These are phyloP conservation scores for Sesia apiformis DNA, from an alignment of 2,888 invertebrate species.

Conservation along the genomic window DNA sequence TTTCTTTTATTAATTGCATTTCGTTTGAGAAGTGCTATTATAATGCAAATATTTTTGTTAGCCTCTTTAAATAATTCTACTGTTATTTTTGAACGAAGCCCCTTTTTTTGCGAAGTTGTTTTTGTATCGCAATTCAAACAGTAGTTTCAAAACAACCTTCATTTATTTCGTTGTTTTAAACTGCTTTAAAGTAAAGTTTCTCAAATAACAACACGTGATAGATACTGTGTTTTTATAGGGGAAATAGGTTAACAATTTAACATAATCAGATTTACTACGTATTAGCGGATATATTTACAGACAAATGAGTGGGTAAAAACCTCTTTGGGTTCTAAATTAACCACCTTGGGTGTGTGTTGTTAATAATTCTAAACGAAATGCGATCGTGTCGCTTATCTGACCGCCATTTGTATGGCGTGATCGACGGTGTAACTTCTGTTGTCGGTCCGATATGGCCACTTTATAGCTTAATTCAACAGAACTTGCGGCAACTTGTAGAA, in stretches of 20 bases:
- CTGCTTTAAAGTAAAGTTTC: no score
- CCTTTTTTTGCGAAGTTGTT: no score
- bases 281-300: no score
- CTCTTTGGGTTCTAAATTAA: not conserved
- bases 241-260: no score
- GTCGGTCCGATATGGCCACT: constrained; percentile 15
- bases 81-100: no score
- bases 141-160: no score
- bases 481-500: not conserved
- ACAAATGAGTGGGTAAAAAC: not conserved
- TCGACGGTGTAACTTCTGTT: constrained; percentile 14
- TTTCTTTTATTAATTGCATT: not conserved
- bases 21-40: not conserved
- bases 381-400: constrained; percentile 26
- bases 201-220: no score
- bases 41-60: not conserved
- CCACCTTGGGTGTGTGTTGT: constrained; percentile 1
- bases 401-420: constrained; percentile 20
- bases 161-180: no score
- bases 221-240: no score
- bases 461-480: constrained; percentile 26
- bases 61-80: no score
- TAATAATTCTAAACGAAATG: constrained; percentile 13
- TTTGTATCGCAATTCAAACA: no score
- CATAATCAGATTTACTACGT: no score